phyloP scores from a whole-genome alignment of 1,140 invertebrate species.

The Thrips palmi region DNA sequence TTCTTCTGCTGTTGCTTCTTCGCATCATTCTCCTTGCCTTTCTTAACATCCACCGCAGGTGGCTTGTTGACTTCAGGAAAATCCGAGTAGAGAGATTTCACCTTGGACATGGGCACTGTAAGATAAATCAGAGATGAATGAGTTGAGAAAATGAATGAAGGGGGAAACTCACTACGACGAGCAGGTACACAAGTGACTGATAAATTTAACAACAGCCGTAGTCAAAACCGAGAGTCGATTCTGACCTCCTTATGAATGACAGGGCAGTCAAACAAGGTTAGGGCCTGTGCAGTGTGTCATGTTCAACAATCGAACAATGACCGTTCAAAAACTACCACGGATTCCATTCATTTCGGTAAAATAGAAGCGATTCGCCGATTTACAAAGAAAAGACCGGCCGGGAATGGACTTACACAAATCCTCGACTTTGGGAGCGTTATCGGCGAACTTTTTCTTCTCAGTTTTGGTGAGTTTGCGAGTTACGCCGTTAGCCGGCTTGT shows the following conservation, averaged over 20 bases:
- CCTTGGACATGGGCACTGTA: slow-evolving; percentile 27
- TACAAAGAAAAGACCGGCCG: background rate
- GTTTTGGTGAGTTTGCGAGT: slow-evolving; percentile 32
- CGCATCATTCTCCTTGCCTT: slow-evolving; percentile 26
- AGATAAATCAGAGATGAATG: slow-evolving; percentile 15
- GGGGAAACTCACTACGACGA: slow-evolving; percentile 10
- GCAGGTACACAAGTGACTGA: too few species aligned
- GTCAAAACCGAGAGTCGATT: slow-evolving; percentile 2
- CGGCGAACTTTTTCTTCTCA: slow-evolving; percentile 35
- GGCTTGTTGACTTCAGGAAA: slow-evolving; percentile 26
- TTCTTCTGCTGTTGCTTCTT: slow-evolving; percentile 25
- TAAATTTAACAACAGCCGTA: slow-evolving; percentile 1
- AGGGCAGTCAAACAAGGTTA: background rate
- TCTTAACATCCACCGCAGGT: slow-evolving; percentile 21
- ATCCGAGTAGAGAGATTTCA: slow-evolving; percentile 26
- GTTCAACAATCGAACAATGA: background rate
- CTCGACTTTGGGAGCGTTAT: slow-evolving; percentile 37
- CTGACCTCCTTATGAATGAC: background rate
- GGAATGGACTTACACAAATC: slow-evolving; percentile 34
- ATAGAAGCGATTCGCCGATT: background rate
- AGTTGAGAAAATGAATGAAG: slow-evolving; percentile 5
- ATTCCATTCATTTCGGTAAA: background rate
- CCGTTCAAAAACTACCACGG: background rate
- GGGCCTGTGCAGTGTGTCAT: background rate
- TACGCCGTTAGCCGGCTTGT: slow-evolving; percentile 32